Evolutionary conservation across 2,113 vertebrate species (phyloP), one percentile per base, ranked within the genome.

Genomic region (Aramus guarauna): DNA sequence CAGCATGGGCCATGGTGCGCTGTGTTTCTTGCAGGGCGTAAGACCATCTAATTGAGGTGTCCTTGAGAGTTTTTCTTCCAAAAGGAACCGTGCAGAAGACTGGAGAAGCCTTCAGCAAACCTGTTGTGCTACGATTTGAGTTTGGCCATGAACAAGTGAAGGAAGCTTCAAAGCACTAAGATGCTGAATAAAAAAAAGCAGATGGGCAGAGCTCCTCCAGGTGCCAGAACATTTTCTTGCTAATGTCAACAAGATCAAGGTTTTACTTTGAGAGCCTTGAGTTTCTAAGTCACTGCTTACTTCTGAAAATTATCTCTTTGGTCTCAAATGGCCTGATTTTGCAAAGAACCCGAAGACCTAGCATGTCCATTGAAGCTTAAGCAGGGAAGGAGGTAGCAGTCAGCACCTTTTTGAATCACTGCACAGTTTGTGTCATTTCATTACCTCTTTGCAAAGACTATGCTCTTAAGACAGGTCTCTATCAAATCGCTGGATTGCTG

Each of bases 381-480:
- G 16, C 9, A 37, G 14, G 36, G 41, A 82, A 69, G 26, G 47
- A 79, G 21, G 53, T 41, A 72, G 8, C 9, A 59, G 9, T 39
- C 50, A 29, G 43, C n/a, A 66, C 21, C 26, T 73, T 81, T 73
- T 17, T 8, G 37, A 72, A 29, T 59, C 18, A 32, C 20, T 13
- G n/a, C 53, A 39, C 22, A 7, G 22, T 72, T 60, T 67, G 30
- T 75, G 77, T 29, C 74, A 5, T 48, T 75, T 63, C 41, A 37
- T 37, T 8, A 0, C 45, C 60, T 34, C 62, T 63, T 67, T 50
- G 9, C 0, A 0, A 62, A 24, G 29, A 43, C 48, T 60, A 10
- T 26, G 23, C 62, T 79, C 72, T 32, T 48, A 52, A 87, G 77
- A 22, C 52, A 85, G 45, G 19, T 71, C 73, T 90, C 90, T 36